A percentile compares a stretch with the other conserved stretches of the same genome.
phyloP scores from a whole-genome alignment of 2,797 vertebrate species.

The Sandelia bainsii region DNA sequence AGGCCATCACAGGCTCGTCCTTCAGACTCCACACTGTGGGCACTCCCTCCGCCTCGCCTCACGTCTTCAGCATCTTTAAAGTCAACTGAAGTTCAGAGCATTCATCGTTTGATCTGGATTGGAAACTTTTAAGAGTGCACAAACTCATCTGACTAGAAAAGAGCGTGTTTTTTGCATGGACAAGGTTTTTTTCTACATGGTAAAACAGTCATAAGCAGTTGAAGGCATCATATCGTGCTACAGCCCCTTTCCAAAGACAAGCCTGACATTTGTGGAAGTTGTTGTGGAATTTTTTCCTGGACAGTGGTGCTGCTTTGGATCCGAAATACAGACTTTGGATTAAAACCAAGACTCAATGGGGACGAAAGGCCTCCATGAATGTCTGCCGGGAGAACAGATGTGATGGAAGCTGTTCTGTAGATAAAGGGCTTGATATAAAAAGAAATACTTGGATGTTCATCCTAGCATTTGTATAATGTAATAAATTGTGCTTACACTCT shows the following conservation, averaged over 20 bases:
- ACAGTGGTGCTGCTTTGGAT: slow-evolving; percentile 66
- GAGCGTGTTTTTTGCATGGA: slow-evolving; percentile 40
- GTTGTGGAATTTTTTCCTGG: slow-evolving; percentile 69
- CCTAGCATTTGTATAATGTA: slow-evolving; percentile 60
- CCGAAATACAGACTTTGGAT: slow-evolving; percentile 66
- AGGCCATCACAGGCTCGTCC: slow-evolving; percentile 78
- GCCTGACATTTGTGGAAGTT: slow-evolving; percentile 72
- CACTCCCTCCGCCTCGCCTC: slow-evolving; percentile 77
- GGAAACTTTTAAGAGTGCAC: slow-evolving; percentile 1
- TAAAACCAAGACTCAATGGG: slow-evolving; percentile 64
- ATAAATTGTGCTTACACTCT: slow-evolving; percentile 69
- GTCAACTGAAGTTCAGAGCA: slow-evolving; percentile 81
- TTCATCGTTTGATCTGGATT: neutral
- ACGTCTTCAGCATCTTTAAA: slow-evolving; percentile 94
- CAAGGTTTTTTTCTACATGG: slow-evolving; percentile 23
- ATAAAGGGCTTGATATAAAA: slow-evolving; percentile 64
- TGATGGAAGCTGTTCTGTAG: slow-evolving; percentile 68
- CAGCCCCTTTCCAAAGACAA: slow-evolving; percentile 56
- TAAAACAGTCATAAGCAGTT: slow-evolving; percentile 37
- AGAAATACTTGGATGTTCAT: slow-evolving; percentile 59
- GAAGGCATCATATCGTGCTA: slow-evolving; percentile 32
- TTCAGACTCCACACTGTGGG: slow-evolving; percentile 80
- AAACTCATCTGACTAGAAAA: slow-evolving; percentile 23
- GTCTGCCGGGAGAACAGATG: slow-evolving; percentile 71
- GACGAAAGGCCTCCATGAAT: slow-evolving; percentile 60